These are phyloP conservation scores for Reinhardtius hippoglossoides DNA, from an alignment of 2,113 vertebrate species.

Conservation along the genomic window DNA sequence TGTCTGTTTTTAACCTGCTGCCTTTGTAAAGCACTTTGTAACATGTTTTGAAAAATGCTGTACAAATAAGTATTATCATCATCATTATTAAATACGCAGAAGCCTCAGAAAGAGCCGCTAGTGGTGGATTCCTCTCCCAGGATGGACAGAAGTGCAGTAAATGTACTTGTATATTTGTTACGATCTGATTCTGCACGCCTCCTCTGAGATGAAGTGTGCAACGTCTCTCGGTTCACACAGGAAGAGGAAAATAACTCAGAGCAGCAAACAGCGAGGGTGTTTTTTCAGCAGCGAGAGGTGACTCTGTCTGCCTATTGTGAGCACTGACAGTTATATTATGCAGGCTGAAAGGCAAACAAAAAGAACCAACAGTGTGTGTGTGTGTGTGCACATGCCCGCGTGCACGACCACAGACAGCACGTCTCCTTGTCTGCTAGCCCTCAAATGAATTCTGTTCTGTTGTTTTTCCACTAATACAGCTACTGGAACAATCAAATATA, in stretches of 20 bases:
- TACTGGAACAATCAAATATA: constrained; percentile 73
- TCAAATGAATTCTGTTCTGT: constrained; percentile 61
- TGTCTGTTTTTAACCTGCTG: no score
- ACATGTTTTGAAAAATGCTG: no score
- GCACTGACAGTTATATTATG: constrained; percentile 53
- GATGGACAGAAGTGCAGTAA: no score
- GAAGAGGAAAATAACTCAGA: constrained; percentile 32
- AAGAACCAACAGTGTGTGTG: constrained; percentile 14
- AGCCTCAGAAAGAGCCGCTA: no score
- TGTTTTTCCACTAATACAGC: constrained; percentile 57
- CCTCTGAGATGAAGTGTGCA: no score
- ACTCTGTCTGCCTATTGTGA: constrained; percentile 42
- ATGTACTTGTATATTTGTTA: no score
- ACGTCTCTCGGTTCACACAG: constrained; percentile 13
- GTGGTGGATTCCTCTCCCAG: no score
- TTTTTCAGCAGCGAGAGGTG: constrained; percentile 5
- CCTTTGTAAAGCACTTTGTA: no score
- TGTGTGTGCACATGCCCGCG: neutral
- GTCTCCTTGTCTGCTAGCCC: constrained; percentile 55
- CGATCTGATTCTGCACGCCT: no score
- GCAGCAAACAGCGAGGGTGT: neutral
- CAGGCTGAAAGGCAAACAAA: constrained; percentile 12
- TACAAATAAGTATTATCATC: no score
- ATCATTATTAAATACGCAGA: no score
- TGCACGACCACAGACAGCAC: constrained; percentile 47